phyloP scores from a whole-genome alignment of 2,797 vertebrate genomes.

The Anguilla obscura region DNA sequence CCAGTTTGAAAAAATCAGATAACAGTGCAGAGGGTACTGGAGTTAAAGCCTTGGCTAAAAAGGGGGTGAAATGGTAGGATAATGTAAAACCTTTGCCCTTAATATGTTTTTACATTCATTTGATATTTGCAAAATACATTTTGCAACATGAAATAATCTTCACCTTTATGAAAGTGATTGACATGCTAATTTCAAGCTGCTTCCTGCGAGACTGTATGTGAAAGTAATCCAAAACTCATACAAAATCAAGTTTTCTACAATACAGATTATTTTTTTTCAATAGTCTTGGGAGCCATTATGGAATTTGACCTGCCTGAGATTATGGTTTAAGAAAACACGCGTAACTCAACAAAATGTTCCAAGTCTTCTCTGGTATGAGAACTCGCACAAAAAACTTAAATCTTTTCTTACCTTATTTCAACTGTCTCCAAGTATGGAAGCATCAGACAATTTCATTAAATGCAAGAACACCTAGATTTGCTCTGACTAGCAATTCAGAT shows the following conservation, averaged over 20 bases:
- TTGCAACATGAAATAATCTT: background rate
- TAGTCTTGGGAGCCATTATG: conserved; percentile 10
- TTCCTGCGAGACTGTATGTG: conserved; percentile 58
- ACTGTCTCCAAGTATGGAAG: background rate
- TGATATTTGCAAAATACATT: background rate
- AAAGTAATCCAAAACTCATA: conserved; percentile 61
- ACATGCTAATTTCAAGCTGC: background rate
- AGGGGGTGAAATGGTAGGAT: background rate
- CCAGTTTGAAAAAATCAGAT: background rate
- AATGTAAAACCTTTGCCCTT: background rate
- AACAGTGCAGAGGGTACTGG: background rate
- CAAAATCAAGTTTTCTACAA: conserved; percentile 6
- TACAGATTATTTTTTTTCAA: conserved; percentile 38
- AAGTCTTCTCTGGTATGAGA: background rate
- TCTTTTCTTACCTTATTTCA: background rate
- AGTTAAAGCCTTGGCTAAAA: background rate
- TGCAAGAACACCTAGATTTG: background rate
- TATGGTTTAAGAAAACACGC: background rate
- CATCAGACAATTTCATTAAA: background rate
- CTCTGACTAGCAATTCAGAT: background rate
- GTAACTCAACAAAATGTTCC: background rate
- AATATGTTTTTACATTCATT: conserved; percentile 1
- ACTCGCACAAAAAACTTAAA: background rate
- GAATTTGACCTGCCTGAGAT: conserved; percentile 25
- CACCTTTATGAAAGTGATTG: background rate